A percentile compares a stretch with the other conserved stretches of the same genome.
These are phyloP conservation scores for Procambarus virginalis DNA, from an alignment of 1,140 invertebrate species.

Conservation along the genomic window DNA sequence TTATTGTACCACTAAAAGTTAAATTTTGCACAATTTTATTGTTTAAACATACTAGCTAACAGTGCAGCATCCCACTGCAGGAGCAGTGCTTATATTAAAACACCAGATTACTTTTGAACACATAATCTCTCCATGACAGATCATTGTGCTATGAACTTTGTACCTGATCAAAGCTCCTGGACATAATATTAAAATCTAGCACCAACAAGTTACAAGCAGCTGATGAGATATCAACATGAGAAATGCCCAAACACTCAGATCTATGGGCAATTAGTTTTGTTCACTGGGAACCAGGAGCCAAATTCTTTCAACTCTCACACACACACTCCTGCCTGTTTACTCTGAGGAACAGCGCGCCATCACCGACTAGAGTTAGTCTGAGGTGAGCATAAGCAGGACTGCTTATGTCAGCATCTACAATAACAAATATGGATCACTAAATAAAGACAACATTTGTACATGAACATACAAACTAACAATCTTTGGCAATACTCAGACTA, in stretches of 20 bases:
- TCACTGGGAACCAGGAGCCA: constrained; percentile 61
- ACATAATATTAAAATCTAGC: constrained; percentile 51
- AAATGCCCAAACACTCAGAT: constrained; percentile 60
- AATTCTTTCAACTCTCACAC: constrained; percentile 37
- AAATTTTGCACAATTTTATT: constrained; percentile 61
- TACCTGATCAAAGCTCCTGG: constrained; percentile 62
- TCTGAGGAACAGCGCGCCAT: constrained; percentile 58
- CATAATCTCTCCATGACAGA: constrained; percentile 48
- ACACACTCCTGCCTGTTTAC: constrained; percentile 58
- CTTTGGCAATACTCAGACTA: constrained; percentile 67
- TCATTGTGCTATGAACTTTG: constrained; percentile 66
- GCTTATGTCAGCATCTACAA: constrained; percentile 64
- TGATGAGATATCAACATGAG: constrained; percentile 30
- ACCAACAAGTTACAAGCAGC: constrained; percentile 60
- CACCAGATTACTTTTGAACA: constrained; percentile 33
- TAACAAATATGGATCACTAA: constrained; percentile 65
- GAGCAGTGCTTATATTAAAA: constrained; percentile 52
- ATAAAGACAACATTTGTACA: constrained; percentile 68
- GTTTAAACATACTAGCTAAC: constrained; percentile 54
- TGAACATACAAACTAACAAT: constrained; percentile 69
- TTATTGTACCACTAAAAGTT: constrained; percentile 44
- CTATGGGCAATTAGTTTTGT: constrained; percentile 57
- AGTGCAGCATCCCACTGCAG: constrained; percentile 52
- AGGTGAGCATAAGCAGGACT: constrained; percentile 59
- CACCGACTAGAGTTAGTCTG: constrained; percentile 68